A percentile compares a stretch with the other conserved stretches of the same genome.
Evolutionary conservation across 2,888 invertebrate genomes (phyloP).

Genomic region (Rhagonycha lutea): DNA sequence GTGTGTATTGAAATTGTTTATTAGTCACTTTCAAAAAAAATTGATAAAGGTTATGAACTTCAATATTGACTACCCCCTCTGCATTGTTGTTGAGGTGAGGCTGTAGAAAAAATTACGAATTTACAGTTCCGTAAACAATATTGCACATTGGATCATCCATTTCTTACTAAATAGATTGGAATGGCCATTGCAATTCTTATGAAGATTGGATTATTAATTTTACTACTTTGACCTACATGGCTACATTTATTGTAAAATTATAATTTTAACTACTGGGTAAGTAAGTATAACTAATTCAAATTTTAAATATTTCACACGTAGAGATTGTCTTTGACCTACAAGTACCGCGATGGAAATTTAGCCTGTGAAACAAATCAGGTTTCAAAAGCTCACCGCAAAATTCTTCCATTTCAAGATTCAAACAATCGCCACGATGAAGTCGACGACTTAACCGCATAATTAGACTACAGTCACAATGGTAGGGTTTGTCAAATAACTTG

Average conservation of each 20-base stretch:
- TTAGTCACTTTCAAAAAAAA: no score
- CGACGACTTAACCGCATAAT: no score
- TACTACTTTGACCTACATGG: not conserved
- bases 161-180: not conserved
- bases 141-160: not conserved
- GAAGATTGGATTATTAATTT: not conserved
- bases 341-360: not conserved
- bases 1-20: not conserved
- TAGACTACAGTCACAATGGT: no score
- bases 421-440: not conserved
- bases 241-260: not conserved
- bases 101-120: not conserved
- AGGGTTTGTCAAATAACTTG: no score
- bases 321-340: not conserved
- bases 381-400: not conserved
- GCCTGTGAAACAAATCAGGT: not conserved
- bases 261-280: not conserved
- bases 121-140: not conserved
- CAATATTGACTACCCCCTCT: not conserved
- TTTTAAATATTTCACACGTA: not conserved
- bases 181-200: not conserved
- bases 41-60: no score
- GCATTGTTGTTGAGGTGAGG: not conserved
- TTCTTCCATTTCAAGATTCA: not conserved
- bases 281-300: not conserved